Base-by-base conservation (phyloP, 2,888 invertebrate species). In the Patella caerulea region DNA sequence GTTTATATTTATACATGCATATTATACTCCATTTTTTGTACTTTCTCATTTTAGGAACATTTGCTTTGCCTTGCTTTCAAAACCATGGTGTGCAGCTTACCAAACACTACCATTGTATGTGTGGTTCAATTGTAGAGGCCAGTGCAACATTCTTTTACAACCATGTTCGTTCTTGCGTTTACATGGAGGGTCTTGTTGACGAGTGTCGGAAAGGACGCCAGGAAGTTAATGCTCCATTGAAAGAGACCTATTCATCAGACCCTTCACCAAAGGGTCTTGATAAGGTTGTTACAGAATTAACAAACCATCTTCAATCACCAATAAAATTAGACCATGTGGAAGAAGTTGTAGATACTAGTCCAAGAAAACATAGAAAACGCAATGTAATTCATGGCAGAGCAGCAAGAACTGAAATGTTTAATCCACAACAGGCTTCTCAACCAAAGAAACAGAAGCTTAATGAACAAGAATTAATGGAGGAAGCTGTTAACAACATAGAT, bases 21-120 rank as follows among this genome's bases (percentile, higher is more conserved):
- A 34, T 45, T 45, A 45, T 45, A 45, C 45, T 45, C 9, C 9
- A 45, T 34, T 34, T 34, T 4, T 34, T 34, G 34, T 34, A 4
- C 34, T 45, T 45, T 65, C 3, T 65, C 19, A 9, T 65, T 65
- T 19, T 15, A 65, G 65, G 65, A 24, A 65, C 65, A 24, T 65
- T 65, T 24, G 19, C 65, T 24, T 24, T 65, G 14, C 65, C 65
- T 4, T 65, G 65, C 24, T 65, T 12, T 65, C 65, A 65, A 11
- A 24, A 65, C 24, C 65, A 65, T 65, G 65, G 65, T 19, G 11
- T 65, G 65, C 12, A 24, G 19, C 65, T 65, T 12, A 24, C 65
- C 14, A 65, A 65, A 65, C 65, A 65, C 24, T 65, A 65, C 15
- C 65, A 65, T 65, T 65, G 65, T 65, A 65, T 65, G 65, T 65